These are phyloP conservation scores for Caerostris extrusa DNA, from an alignment of 1,140 invertebrate genomes.

Conservation along the genomic window DNA sequence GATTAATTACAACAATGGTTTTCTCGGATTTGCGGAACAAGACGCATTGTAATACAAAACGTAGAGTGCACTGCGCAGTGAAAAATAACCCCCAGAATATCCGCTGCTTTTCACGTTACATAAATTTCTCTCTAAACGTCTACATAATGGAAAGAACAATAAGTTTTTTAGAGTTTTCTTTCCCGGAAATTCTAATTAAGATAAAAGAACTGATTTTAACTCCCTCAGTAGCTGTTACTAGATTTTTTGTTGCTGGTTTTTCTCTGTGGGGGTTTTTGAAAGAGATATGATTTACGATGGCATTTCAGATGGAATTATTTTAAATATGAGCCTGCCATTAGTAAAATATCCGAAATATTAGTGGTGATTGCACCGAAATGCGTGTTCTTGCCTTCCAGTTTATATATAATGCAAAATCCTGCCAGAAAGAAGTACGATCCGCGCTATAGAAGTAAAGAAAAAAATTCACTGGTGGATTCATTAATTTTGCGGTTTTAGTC, in stretches of 20 bases:
- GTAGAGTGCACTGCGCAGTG: conserved; percentile 5
- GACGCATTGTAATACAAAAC: conserved; percentile 36
- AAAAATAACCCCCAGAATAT: conserved; percentile 16
- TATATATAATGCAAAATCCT: background rate
- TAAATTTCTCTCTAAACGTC: conserved; percentile 36
- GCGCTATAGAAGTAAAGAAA: background rate
- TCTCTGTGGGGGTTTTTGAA: background rate
- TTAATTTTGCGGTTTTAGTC: background rate
- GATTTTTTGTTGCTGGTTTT: background rate
- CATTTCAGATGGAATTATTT: conserved; percentile 33
- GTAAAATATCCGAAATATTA: background rate
- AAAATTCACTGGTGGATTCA: background rate
- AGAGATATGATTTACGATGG: conserved; percentile 48
- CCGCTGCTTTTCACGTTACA: background rate
- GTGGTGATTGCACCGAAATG: background rate
- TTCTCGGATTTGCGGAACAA: background rate
- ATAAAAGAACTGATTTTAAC: conserved; percentile 61
- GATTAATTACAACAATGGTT: conserved; percentile 63
- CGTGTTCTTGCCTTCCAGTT: background rate
- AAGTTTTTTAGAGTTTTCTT: background rate
- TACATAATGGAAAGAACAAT: conserved; percentile 21
- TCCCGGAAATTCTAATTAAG: conserved; percentile 17
- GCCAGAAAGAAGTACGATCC: conserved; percentile 12
- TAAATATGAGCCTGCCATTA: background rate
- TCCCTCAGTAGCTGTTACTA: background rate